Evolutionary conservation across 1,140 invertebrate genomes (phyloP), one percentile per base, ranked within the genome.

Genomic region (Charaxes varanes): DNA sequence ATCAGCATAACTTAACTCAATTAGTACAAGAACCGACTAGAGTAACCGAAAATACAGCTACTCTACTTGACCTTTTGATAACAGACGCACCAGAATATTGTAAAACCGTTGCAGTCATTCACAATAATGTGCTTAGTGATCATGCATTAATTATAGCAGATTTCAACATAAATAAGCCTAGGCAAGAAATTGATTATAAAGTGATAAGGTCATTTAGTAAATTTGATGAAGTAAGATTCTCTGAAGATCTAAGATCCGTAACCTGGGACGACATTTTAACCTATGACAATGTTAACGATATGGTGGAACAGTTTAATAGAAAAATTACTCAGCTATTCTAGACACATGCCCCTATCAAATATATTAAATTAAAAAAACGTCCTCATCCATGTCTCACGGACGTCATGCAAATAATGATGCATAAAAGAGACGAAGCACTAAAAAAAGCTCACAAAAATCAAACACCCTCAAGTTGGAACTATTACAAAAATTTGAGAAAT

Each of bases 21-120:
- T 2, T 62, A 21, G 48, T 62, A 8, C 28, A 43, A 10, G 48
- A 54, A 13, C 44, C 47, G 8, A 62, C 58, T 1, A 43, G 53
- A 37, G 12, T 57, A 19, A 54, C 50, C 1, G 26, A 40, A 5
- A 16, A 5, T 2, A 37, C 49, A 2, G 27, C 32, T 13, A 45
- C 53, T 6, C 10, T 53, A 15, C 3, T 61, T 5, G 53, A 56
- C 32, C 6, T 56, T 5, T 31, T 51, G 6, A 30, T 54, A 11
- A 54, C 47, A 3, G 32, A 51, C 8, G 13, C 36, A 2, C 16
- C 26, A 2, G 6, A 8, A 11, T 8, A 11, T 1, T 60, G 43
- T 35, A 60, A 48, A 26, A 30, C 28, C n/a, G 21, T 51, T 3
- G 23, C 22, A 15, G 41, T 54, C 8, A 5, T 47, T 6, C 56